Conservation (phyloP, 2,797 vertebrate species). For the Parambassis ranga region DNA sequence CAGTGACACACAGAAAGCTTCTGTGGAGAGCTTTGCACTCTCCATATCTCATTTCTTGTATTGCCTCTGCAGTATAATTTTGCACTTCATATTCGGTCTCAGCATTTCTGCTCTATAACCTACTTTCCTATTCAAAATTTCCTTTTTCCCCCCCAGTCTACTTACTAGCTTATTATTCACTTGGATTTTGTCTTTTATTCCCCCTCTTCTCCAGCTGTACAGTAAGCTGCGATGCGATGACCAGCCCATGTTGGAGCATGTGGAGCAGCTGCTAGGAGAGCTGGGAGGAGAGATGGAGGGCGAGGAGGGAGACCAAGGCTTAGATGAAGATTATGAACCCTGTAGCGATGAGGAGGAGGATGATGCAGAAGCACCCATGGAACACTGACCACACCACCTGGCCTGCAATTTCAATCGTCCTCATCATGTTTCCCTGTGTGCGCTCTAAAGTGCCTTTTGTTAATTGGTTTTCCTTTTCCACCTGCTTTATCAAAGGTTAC, state of each 20-base stretch:
- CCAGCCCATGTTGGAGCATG: slow-evolving; percentile 76
- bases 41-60: slow-evolving; percentile 5
- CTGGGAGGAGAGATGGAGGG: slow-evolving; percentile 74
- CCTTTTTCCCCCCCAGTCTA: neutral
- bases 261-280: slow-evolving; percentile 79
- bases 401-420: neutral
- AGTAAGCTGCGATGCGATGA: slow-evolving; percentile 81
- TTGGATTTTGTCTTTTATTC: neutral
- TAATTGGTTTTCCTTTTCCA: slow-evolving; percentile 23
- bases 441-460: slow-evolving; percentile 57
- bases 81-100: slow-evolving; percentile 5
- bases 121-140: slow-evolving; percentile 9
- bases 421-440: neutral
- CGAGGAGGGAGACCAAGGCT: slow-evolving; percentile 53
- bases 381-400: slow-evolving; percentile 66
- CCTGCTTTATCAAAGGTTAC: slow-evolving; percentile 38
- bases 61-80: slow-evolving; percentile 5
- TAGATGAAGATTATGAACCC: slow-evolving; percentile 78
- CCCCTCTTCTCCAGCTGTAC: slow-evolving; percentile 70
- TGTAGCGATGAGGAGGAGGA: slow-evolving; percentile 74
- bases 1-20: slow-evolving; percentile 11
- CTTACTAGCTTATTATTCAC: neutral
- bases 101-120: slow-evolving; percentile 16
- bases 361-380: slow-evolving; percentile 71
- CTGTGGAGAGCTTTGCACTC: slow-evolving; percentile 18